These are phyloP conservation scores for Erebia ligea DNA, from an alignment of 2,888 invertebrate species.

Conservation along the genomic window DNA sequence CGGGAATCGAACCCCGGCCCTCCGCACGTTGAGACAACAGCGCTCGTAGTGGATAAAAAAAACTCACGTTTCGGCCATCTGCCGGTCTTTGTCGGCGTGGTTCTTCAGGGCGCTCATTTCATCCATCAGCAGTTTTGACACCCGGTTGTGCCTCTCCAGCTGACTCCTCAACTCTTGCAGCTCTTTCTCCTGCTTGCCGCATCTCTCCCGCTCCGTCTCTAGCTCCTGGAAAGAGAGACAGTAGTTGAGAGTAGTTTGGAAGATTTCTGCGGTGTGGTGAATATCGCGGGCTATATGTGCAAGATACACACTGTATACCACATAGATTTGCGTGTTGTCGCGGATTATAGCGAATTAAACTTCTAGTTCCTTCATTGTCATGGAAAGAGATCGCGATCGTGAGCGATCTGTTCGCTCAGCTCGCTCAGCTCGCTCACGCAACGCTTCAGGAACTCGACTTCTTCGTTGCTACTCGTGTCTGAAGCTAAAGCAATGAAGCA, in stretches of 20 bases:
- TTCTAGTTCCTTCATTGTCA: too few relatives aligned
- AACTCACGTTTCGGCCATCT: slow-evolving; percentile 81
- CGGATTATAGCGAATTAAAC: too few relatives aligned
- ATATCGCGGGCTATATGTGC: too few relatives aligned
- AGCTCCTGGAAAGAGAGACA: slow-evolving; percentile 72
- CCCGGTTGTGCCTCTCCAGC: slow-evolving; percentile 85
- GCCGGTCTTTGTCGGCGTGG: slow-evolving; percentile 84
- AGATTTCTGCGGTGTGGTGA: too few relatives aligned
- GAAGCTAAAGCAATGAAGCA: slow-evolving; percentile 57
- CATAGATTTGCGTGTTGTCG: too few relatives aligned
- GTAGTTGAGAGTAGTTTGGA: too few relatives aligned
- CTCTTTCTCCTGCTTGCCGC: slow-evolving; percentile 80
- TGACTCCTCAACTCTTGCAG: slow-evolving; percentile 73
- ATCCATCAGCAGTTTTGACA: slow-evolving; percentile 86
- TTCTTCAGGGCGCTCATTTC: slow-evolving; percentile 85
- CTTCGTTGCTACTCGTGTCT: slow-evolving; percentile 82
- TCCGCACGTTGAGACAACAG: too few relatives aligned
- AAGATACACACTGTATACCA: too few relatives aligned
- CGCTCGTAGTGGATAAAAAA: too few relatives aligned
- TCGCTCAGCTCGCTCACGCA: slow-evolving; percentile 85
- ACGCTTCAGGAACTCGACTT: slow-evolving; percentile 87
- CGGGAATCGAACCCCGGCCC: too few relatives aligned
- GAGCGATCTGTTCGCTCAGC: slow-evolving; percentile 84
- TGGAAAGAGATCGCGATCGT: too few relatives aligned
- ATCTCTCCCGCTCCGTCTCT: slow-evolving; percentile 74